Conservation (phyloP, 2,113 vertebrate genomes). For the Sceloporus tristichus region DNA sequence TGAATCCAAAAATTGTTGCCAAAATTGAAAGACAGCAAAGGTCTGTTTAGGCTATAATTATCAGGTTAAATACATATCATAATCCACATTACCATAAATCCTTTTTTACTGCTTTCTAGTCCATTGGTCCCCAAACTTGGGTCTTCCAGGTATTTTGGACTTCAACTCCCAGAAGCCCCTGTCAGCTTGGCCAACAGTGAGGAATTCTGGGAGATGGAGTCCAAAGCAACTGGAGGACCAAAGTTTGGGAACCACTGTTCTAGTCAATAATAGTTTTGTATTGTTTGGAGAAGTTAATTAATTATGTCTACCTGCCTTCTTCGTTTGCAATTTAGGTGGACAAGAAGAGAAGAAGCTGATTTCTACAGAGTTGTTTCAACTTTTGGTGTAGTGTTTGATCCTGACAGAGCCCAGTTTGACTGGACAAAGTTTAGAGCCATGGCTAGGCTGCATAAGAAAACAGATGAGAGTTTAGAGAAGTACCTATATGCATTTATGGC, state of each 20-base stretch:
- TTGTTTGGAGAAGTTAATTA: not conserved
- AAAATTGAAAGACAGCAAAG: conserved; percentile 98
- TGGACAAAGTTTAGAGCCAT: conserved; percentile 99
- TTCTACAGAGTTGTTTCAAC: conserved; percentile 98
- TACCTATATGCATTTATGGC: conserved; percentile 95
- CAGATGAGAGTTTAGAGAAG: conserved; percentile 95
- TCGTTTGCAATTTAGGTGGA: conserved; percentile 85
- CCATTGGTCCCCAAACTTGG: no score
- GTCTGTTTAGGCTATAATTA: conserved; percentile 65
- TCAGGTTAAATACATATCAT: fast-evolving
- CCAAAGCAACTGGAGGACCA: no score
- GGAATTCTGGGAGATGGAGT: no score
- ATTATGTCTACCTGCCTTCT: not conserved
- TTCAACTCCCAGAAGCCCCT: no score
- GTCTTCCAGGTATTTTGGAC: no score
- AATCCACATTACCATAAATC: not conserved
- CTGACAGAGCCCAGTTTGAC: conserved; percentile 90
- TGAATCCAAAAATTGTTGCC: conserved; percentile 96
- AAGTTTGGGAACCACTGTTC: no score
- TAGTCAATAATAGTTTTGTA: not conserved
- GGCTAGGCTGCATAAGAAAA: conserved; percentile 98
- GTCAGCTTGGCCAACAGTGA: no score
- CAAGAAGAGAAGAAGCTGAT: conserved; percentile 96
- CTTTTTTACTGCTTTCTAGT: not conserved
- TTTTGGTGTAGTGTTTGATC: conserved; percentile 97